phyloP scores from a whole-genome alignment of 2,113 vertebrate genomes.

The Seriola quinqueradiata region DNA sequence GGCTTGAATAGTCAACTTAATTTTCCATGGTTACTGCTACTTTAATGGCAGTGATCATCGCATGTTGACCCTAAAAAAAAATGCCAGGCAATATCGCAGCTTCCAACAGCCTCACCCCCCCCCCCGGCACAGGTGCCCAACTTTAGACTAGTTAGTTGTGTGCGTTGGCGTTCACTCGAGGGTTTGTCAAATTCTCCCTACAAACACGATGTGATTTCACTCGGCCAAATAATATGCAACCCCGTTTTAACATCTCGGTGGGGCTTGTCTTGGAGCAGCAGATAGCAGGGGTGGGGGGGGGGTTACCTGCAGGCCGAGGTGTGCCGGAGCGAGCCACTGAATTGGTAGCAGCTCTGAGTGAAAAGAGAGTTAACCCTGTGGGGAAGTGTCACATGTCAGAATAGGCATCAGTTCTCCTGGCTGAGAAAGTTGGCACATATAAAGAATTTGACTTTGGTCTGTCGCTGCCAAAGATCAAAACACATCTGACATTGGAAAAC shows the following conservation, averaged over 20 bases:
- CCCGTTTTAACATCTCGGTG: background rate
- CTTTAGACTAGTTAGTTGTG: background rate
- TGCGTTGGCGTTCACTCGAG: background rate
- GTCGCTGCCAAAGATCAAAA: background rate
- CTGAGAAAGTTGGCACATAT: background rate
- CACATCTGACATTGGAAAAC: background rate
- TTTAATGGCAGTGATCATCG: background rate
- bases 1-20: background rate
- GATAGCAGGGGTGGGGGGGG: background rate
- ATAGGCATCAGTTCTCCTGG: background rate
- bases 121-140: background rate
- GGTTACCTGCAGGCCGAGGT: constrained; percentile 8
- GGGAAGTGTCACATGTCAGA: constrained; percentile 7
- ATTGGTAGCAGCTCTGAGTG: constrained; percentile 9
- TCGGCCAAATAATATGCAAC: constrained; percentile 6
- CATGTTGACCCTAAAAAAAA: constrained; percentile 3
- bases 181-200: background rate
- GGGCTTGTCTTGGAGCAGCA: constrained; percentile 1
- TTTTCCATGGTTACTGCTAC: background rate
- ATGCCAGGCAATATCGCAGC: background rate
- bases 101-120: background rate
- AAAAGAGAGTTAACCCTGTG: background rate
- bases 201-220: background rate
- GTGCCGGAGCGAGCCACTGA: constrained; percentile 18
- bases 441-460: background rate